A percentile compares a stretch with the other conserved stretches of the same genome.
Conservation (phyloP, 1,140 invertebrate genomes). For the Drosophila obscura region DNA sequence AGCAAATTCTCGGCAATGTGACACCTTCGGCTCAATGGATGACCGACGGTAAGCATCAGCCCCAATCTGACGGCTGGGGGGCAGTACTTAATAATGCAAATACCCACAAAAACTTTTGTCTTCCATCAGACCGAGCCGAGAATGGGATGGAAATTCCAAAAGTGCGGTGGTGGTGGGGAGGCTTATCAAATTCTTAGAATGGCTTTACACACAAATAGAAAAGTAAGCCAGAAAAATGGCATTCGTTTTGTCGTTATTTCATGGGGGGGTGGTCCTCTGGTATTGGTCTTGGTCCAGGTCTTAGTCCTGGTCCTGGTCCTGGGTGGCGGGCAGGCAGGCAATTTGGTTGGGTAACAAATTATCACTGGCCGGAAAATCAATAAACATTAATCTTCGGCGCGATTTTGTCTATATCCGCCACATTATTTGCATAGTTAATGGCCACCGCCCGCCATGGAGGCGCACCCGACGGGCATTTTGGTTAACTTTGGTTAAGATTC, state of each 20-base stretch:
- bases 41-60: slow-evolving; percentile 7
- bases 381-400: slow-evolving; percentile 77
- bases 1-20: slow-evolving; percentile 43
- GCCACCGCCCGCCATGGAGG: slow-evolving; percentile 3
- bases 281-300: not conserved
- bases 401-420: slow-evolving; percentile 72
- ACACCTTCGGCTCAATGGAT: slow-evolving; percentile 45
- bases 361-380: slow-evolving; percentile 71
- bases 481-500: slow-evolving; percentile 58
- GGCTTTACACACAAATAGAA: slow-evolving; percentile 72
- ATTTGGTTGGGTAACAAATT: slow-evolving; percentile 55
- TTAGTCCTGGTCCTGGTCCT: too few species aligned
- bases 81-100: slow-evolving; percentile 58
- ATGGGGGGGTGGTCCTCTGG: too few species aligned
- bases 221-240: slow-evolving; percentile 68
- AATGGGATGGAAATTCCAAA: slow-evolving; percentile 36
- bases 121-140: slow-evolving; percentile 1
- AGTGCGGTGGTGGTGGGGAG: slow-evolving; percentile 18
- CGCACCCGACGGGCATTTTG: slow-evolving; percentile 29
- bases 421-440: slow-evolving; percentile 74
- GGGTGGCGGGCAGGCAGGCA: slow-evolving; percentile 11
- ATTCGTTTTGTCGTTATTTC: slow-evolving; percentile 16
- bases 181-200: slow-evolving; percentile 71
- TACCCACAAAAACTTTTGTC: slow-evolving; percentile 61
- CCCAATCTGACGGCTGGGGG: not conserved